A percentile compares a stretch with the other conserved stretches of the same genome.
Evolutionary conservation across 2,797 vertebrate species (phyloP).

Genomic region (Holocentrus rufus): DNA sequence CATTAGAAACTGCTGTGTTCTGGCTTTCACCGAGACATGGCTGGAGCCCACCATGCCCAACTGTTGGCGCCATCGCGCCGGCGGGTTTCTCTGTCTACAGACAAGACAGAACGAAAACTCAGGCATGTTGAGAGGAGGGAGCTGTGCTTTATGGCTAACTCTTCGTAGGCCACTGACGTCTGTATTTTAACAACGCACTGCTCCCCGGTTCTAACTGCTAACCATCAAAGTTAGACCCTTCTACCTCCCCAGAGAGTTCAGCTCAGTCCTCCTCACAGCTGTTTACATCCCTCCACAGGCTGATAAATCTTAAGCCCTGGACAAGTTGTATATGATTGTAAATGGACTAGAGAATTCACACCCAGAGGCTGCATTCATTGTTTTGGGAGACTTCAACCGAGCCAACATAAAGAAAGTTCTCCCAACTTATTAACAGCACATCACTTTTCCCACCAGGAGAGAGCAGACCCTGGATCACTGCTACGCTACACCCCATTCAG

Average conservation of each 20-base stretch:
- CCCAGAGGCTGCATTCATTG: constrained; percentile 20
- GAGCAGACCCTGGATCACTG: too few relatives aligned
- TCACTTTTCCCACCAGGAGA: too few relatives aligned
- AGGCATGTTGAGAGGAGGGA: too few relatives aligned
- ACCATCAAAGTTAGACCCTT: constrained; percentile 8
- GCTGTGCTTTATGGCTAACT: constrained; percentile 25
- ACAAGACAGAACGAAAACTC: too few relatives aligned
- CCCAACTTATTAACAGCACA: too few relatives aligned
- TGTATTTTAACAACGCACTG: constrained; percentile 1
- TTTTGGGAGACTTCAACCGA: constrained; percentile 17
- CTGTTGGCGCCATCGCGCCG: too few relatives aligned
- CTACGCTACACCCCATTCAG: too few relatives aligned
- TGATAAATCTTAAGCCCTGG: constrained; percentile 14
- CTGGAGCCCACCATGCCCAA: too few relatives aligned
- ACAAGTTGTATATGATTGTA: neutral
- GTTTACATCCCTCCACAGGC: constrained; percentile 15
- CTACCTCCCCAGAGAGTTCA: constrained; percentile 17
- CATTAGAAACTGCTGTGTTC: constrained; percentile 1
- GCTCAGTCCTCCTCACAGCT: constrained; percentile 14
- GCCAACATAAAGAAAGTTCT: neutral
- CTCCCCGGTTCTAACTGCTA: constrained; percentile 9
- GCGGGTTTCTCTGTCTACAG: too few relatives aligned
- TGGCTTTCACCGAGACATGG: too few relatives aligned
- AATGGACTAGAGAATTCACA: constrained; percentile 13
- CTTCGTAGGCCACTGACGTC: constrained; percentile 26